Evolutionary conservation across 2,113 vertebrate genomes (phyloP), one percentile per base, ranked within the genome.

Genomic region (Peromyscus californicus): DNA sequence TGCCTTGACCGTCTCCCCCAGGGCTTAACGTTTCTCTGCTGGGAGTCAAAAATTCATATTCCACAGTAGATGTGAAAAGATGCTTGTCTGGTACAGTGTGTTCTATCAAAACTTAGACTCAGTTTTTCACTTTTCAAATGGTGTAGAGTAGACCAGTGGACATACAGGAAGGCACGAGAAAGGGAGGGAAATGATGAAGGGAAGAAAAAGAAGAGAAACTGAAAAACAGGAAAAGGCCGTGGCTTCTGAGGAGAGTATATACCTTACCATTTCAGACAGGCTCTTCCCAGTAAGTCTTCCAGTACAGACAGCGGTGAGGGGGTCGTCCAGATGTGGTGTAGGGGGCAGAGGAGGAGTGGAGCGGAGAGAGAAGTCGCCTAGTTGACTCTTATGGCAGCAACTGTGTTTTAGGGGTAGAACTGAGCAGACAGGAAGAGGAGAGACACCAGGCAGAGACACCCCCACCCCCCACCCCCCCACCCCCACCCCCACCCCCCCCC

Each of bases 51-150:
- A n/a, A 29, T 45, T 86, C 94, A 91, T 59, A 75, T 83, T 70
- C 19, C 39, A 88, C 8, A 67, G n/a, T 91, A 59, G 42, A 65
- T 86, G 36, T 67, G 54, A 93, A 54, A 96, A 74, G 12, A 69
- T 15, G 57, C 26, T n/a, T 85, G 29, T 79, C 89, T 48, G 7
- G 4, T 61, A 45, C 29, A 31, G 36, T 61, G n/a, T 74, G 51
- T 80, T 93, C 63, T 65, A 29, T 17, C 87, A 76, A 93, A 75
- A 91, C 84, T 84, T 63, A 72, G 87, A 95, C 82, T 57, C 54
- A 63, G 48, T 65, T 91, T 96, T 69, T 91, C 65, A 87, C 11
- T 86, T 95, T 88, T 76, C 93, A 85, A 85, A 91, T 78, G 17
- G 45, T 22, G 36, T 78, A n/a, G 65, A 76, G 75, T 22, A 88